Evolutionary conservation across 2,797 vertebrate species (phyloP).

Genomic region (Gephyroberyx darwinii): DNA sequence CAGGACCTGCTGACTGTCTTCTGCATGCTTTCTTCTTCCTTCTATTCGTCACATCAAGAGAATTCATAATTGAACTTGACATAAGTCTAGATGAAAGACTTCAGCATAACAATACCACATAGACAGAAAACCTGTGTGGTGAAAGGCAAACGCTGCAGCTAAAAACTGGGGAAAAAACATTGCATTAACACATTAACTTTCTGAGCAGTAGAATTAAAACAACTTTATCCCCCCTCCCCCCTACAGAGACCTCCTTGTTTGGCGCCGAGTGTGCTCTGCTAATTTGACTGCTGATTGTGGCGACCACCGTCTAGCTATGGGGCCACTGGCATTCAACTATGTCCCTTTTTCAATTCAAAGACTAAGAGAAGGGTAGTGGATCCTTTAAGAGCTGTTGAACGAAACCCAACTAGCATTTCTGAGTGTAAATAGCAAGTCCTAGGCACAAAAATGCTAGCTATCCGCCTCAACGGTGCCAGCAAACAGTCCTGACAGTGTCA

Average conservation of each 20-base stretch:
- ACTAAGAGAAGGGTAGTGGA: slow-evolving; percentile 36
- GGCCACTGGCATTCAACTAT: slow-evolving; percentile 40
- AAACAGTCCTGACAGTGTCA: slow-evolving; percentile 42
- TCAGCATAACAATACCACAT: slow-evolving; percentile 3
- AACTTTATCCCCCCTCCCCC: slow-evolving; percentile 1
- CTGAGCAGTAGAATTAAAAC: slow-evolving; percentile 41
- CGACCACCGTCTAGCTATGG: slow-evolving; percentile 39
- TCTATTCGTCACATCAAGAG: neutral
- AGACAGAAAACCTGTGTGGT: slow-evolving; percentile 12
- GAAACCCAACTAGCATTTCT: slow-evolving; percentile 61
- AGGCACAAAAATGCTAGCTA: slow-evolving; percentile 27
- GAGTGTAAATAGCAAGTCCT: slow-evolving; percentile 42
- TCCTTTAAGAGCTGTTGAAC: slow-evolving; percentile 51
- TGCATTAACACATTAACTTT: slow-evolving; percentile 17
- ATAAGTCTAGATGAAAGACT: slow-evolving; percentile 14
- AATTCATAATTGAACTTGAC: neutral
- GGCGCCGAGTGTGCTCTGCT: slow-evolving; percentile 18
- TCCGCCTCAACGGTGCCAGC: slow-evolving; percentile 36
- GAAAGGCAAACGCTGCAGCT: slow-evolving; percentile 26
- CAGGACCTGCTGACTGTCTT: no score
- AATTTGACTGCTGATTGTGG: slow-evolving; percentile 48
- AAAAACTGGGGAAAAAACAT: neutral
- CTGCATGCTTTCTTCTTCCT: no score
- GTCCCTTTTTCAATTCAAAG: slow-evolving; percentile 34
- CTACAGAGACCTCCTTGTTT: slow-evolving; percentile 22